These are phyloP conservation scores for Coccyzus lansbergi DNA, from an alignment of 2,797 vertebrate genomes.

Conservation along the genomic window DNA sequence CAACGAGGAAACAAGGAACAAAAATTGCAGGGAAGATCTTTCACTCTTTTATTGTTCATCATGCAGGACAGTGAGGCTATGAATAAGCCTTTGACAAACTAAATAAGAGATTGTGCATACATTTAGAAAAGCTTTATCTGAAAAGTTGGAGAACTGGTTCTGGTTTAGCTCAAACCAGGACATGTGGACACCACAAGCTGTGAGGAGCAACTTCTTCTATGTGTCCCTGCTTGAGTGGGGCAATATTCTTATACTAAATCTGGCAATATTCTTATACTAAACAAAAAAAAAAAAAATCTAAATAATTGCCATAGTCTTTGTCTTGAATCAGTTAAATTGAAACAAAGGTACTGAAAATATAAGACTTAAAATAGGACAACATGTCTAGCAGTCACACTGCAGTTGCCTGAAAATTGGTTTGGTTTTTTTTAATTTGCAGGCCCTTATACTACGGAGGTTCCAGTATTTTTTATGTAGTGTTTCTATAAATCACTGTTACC, in stretches of 20 bases:
- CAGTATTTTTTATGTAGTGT: background rate
- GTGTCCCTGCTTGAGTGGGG: background rate
- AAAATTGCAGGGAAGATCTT: background rate
- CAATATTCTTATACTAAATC: too few species aligned
- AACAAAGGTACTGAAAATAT: background rate
- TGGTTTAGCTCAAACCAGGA: background rate
- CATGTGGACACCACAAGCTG: background rate
- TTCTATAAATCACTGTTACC: background rate
- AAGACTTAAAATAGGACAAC: background rate
- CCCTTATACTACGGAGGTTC: too few species aligned
- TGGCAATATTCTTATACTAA: too few species aligned
- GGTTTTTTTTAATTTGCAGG: too few species aligned
- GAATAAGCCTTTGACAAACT: too few species aligned
- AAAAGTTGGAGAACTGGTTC: too few species aligned
- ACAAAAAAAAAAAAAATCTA: background rate
- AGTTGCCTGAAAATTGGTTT: background rate
- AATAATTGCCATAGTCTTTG: background rate
- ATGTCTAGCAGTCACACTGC: background rate
- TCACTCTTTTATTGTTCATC: background rate
- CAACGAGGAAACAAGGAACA: background rate
- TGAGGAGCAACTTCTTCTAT: background rate
- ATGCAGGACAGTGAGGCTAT: background rate
- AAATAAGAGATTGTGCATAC: too few species aligned
- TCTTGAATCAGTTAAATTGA: background rate
- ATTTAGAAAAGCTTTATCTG: too few species aligned